Base-by-base conservation (phyloP, 2,888 invertebrate species). In the Leptopilina drosophilae region DNA sequence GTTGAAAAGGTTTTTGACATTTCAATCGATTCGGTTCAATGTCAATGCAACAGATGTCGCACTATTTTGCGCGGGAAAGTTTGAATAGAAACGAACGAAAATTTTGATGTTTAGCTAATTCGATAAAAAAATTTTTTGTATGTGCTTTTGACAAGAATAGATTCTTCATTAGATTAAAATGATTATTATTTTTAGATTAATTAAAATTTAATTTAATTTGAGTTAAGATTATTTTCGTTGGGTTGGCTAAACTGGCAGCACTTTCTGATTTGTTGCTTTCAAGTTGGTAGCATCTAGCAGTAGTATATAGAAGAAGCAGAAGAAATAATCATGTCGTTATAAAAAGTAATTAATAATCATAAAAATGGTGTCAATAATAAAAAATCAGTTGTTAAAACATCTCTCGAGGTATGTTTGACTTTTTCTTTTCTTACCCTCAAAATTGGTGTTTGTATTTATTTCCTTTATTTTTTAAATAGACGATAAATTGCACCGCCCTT, bases 331-430 rank as follows among this genome's bases (percentile, higher is more conserved):
- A 80, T 80, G 78, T 75, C 65, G 42, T 77, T 76, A 76, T 80
- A 83, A 79, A 69, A 77, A 64, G 64, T 78, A 76, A 33, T 42
- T 77, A 69, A 78, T 49, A 20, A 8, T 76, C 46, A 59, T 14
- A 42, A 91, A 89, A 88, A 98, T 98, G 98, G 98, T 97, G 92
- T 97, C 97, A 88, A 95, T 98, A 89, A 97, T 98, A 89, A 98
- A 98, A 93, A 98, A 98, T 93, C 98, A 98, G 94, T 95, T 98
- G 91, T 93, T 98, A 85, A 98, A 98, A 94, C 98, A 98, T 94
- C 94, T 98, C 87, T 98, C 98, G 84, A 97, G 97, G 98, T 98
- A 94, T 92, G 94, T 92, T 65, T 80, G 81, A 64, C 65, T 42
- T 42, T n/a, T 40, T 12, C 64, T 56, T 64, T 49, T 77, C 76